Evolutionary conservation across 2,797 vertebrate species (phyloP), one percentile per base, ranked within the genome.

Genomic region (Pantherophis alleghaniensis): DNA sequence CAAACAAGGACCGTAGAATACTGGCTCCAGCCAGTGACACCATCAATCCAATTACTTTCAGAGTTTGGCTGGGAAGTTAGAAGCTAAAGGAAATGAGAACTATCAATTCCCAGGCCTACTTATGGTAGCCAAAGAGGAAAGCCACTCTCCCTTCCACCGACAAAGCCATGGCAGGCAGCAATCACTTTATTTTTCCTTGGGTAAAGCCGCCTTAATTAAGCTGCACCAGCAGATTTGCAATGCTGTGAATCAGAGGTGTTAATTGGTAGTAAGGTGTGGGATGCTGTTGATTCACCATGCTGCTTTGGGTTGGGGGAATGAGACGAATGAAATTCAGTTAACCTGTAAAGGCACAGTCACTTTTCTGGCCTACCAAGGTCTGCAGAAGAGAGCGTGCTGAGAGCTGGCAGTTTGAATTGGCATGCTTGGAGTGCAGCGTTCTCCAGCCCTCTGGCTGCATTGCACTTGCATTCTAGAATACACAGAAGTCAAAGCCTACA

Each of bases 41-140:
- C 87, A 94, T 87, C 69, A 87, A 92, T 91, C 88, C 93, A 90
- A 87, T 92, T 93, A 93, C 60, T 90, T 69, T 37, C 83, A 20
- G 86, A 89, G 90, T 79, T 32, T 5, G 11, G 4, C 32, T 87
- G 51, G 61, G 91, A 88, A 66, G 51, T 90, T 89, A 61, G 63
- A 14, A 90, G 90, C 12, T 42, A 79, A 87, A 74, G 88, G 79
- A 93, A 88, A 61, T 74, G 24, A 79, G 56, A 79, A 53, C 51
- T 18, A 87, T 32, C 37, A 88, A 63, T 66, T 57, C 16, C 87
- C 60, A 24, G 6, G 4, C 5, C 79, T 83, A 37, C 28, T n/a
- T 55, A 12, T 0, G 0, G 87, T 90, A 92, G 88, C 83, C 87
- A 91, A 91, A 79, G 18, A 42, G 42, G 18, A 11, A 7, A 56